Percentiles rank a stretch among this genome's conserved stretches.
Conservation (phyloP, 2,797 vertebrate species). For the Lemur catta region DNA sequence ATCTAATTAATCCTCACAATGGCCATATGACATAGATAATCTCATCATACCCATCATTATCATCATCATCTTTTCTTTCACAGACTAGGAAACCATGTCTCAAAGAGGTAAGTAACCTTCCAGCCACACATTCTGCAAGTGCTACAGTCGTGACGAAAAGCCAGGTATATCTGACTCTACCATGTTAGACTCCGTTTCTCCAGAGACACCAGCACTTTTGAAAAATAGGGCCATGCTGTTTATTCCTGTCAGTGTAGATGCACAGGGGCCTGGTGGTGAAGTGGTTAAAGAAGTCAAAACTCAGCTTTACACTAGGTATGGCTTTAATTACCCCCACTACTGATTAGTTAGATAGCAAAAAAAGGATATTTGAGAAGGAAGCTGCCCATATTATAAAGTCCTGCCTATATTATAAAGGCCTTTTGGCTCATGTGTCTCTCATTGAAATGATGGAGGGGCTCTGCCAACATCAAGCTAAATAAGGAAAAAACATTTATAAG, state of each 20-base stretch:
- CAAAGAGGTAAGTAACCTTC: neutral
- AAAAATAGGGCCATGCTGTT: neutral
- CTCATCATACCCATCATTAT: neutral
- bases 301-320: slow-evolving; percentile 15
- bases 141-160: neutral
- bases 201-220: neutral
- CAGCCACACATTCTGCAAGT: neutral
- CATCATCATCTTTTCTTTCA: neutral
- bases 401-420: slow-evolving; percentile 33
- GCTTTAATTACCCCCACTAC: slow-evolving; percentile 65
- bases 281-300: slow-evolving; percentile 46
- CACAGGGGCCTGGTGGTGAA: neutral
- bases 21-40: neutral
- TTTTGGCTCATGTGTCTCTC: slow-evolving; percentile 67
- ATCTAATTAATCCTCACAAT: neutral
- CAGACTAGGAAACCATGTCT: neutral
- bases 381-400: slow-evolving; percentile 49
- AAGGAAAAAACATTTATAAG: slow-evolving; percentile 59
- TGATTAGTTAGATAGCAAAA: slow-evolving; percentile 65
- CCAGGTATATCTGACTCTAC: neutral
- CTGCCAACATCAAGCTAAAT: slow-evolving; percentile 60
- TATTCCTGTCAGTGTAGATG: neutral
- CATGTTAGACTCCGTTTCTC: neutral
- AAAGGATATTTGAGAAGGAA: slow-evolving; percentile 64
- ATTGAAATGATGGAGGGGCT: slow-evolving; percentile 60